These are phyloP conservation scores for Nannospalax galili DNA, from an alignment of 2,113 vertebrate genomes.

Conservation along the genomic window DNA sequence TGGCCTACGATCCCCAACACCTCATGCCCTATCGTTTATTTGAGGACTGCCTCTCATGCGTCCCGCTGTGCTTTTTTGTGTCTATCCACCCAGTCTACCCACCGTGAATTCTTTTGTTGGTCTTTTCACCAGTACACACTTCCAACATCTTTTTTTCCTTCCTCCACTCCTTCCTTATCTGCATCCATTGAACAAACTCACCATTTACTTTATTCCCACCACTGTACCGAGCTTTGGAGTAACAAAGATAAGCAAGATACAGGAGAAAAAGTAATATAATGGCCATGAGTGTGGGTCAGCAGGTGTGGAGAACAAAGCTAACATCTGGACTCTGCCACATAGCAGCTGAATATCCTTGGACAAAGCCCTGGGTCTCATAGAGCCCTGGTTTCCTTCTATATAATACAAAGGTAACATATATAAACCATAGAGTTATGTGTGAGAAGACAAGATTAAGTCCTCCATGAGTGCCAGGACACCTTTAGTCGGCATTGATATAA, in stretches of 20 bases:
- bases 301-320: neutral
- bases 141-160: neutral
- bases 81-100: neutral
- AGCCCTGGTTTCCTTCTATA: neutral
- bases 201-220: neutral
- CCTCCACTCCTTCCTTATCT: neutral
- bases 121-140: neutral
- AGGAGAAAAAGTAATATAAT: neutral
- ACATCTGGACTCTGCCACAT: neutral
- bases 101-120: neutral
- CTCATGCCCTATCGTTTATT: neutral
- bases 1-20: neutral
- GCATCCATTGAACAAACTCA: neutral
- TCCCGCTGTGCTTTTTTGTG: neutral
- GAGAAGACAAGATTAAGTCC: neutral
- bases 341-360: neutral
- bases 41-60: neutral
- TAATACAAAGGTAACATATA: neutral
- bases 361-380: neutral
- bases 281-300: neutral
- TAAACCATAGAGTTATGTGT: neutral
- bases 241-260: constrained; percentile 1
- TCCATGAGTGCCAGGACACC: neutral
- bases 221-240: neutral
- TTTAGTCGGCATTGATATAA: no score